Conservation (phyloP, 1,140 invertebrate genomes). For the Cydia amplana region DNA sequence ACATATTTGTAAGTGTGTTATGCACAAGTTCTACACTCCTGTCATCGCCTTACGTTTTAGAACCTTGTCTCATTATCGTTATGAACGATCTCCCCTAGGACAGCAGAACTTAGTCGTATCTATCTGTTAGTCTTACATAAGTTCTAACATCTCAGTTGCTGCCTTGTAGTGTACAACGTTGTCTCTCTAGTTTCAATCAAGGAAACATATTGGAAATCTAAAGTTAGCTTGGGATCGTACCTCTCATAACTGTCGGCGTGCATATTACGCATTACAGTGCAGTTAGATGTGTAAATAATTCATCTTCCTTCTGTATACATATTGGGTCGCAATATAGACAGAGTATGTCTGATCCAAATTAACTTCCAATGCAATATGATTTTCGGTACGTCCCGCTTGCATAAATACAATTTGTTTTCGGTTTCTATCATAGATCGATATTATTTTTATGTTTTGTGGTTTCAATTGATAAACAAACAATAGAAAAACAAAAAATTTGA, state of each 20-base stretch:
- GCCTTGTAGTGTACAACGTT: background rate
- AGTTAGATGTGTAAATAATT: background rate
- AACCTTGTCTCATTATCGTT: background rate
- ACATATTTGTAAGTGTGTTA: conserved; percentile 6
- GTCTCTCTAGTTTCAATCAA: background rate
- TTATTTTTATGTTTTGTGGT: no score
- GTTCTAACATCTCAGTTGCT: background rate
- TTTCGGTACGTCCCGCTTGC: no score
- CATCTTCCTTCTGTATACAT: background rate
- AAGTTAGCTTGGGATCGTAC: background rate
- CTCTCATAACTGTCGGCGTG: background rate
- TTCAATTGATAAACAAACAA: no score
- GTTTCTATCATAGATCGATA: no score
- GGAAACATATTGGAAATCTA: background rate
- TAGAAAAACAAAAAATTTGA: no score
- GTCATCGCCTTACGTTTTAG: background rate
- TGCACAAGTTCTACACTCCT: background rate
- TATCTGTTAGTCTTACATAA: background rate
- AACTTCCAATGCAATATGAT: no score
- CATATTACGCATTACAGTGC: background rate
- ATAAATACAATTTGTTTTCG: no score
- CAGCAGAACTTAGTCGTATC: background rate
- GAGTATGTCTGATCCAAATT: no score
- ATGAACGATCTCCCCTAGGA: background rate
- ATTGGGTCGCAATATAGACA: no score